These are phyloP conservation scores for Ailurus styani DNA, from an alignment of 2,113 vertebrate genomes.

Conservation along the genomic window DNA sequence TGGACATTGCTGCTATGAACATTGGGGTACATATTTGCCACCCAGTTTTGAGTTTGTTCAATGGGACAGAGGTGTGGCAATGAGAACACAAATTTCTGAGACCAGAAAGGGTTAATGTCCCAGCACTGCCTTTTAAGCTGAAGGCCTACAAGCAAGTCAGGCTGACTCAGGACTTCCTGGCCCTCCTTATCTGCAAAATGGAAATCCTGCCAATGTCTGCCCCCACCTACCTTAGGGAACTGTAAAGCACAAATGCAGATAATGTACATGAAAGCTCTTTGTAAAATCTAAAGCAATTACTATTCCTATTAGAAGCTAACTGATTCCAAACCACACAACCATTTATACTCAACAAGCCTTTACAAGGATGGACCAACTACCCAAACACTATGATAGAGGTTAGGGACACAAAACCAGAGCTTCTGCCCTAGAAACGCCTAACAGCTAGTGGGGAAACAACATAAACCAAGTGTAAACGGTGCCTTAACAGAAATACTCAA, in stretches of 20 bases:
- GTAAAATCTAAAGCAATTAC: neutral
- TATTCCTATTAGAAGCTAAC: neutral
- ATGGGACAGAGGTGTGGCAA: neutral
- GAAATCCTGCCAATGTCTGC: neutral
- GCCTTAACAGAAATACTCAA: neutral
- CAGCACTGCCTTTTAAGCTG: neutral
- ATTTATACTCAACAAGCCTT: neutral
- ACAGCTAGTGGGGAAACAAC: neutral
- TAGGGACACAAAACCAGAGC: neutral
- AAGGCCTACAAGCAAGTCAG: slow-evolving; percentile 1
- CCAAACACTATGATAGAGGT: neutral
- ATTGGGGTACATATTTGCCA: neutral
- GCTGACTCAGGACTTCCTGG: neutral
- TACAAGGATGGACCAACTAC: neutral
- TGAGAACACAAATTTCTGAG: neutral
- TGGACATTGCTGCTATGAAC: too few species aligned
- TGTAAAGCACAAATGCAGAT: neutral
- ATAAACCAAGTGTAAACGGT: neutral
- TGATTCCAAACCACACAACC: neutral
- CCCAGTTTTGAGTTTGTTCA: neutral
- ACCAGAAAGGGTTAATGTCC: neutral
- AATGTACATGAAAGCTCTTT: neutral
- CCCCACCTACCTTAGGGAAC: neutral
- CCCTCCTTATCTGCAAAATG: neutral
- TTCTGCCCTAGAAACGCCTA: neutral